Evolutionary conservation across 1,140 invertebrate genomes (phyloP).

Genomic region (Drosophila sturtevanti): DNA sequence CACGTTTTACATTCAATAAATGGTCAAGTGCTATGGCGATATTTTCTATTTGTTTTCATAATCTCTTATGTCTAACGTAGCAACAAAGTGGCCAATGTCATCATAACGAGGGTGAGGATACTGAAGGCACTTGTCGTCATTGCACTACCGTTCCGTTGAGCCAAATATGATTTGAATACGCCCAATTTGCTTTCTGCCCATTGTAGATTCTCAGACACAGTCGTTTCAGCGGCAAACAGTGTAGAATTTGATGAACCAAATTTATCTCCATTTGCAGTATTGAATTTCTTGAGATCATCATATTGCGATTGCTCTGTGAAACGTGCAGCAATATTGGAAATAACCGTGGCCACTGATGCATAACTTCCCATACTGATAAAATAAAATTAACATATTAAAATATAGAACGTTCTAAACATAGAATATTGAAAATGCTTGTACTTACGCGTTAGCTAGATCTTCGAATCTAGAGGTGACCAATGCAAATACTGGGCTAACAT

Average conservation of each 20-base stretch:
- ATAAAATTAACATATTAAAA: constrained; percentile 30
- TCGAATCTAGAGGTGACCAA: constrained; percentile 82
- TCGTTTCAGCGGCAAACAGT: constrained; percentile 42
- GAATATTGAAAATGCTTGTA: constrained; percentile 14
- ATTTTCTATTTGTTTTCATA: too few relatives aligned
- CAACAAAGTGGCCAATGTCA: constrained; percentile 57
- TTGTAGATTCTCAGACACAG: constrained; percentile 52
- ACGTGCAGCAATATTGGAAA: constrained; percentile 83
- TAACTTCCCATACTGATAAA: constrained; percentile 74
- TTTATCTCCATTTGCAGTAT: constrained; percentile 31
- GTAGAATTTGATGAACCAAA: constrained; percentile 62
- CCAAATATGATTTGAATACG: constrained; percentile 56
- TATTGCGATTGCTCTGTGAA: constrained; percentile 83
- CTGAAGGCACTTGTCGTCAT: constrained; percentile 52
- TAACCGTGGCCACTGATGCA: constrained; percentile 80
- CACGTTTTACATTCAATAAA: not conserved
- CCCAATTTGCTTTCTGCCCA: constrained; percentile 55
- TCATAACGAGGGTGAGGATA: constrained; percentile 55
- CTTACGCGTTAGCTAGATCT: constrained; percentile 83
- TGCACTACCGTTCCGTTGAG: constrained; percentile 50
- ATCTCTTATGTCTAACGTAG: constrained; percentile 42
- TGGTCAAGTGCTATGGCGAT: constrained; percentile 1
- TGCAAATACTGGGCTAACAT: constrained; percentile 82
- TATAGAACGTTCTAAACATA: not conserved
- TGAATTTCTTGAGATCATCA: constrained; percentile 59